Percentiles rank a stretch among this genome's conserved stretches.
Evolutionary conservation across 2,113 vertebrate species (phyloP).

Genomic region (Heteronetta atricapilla): DNA sequence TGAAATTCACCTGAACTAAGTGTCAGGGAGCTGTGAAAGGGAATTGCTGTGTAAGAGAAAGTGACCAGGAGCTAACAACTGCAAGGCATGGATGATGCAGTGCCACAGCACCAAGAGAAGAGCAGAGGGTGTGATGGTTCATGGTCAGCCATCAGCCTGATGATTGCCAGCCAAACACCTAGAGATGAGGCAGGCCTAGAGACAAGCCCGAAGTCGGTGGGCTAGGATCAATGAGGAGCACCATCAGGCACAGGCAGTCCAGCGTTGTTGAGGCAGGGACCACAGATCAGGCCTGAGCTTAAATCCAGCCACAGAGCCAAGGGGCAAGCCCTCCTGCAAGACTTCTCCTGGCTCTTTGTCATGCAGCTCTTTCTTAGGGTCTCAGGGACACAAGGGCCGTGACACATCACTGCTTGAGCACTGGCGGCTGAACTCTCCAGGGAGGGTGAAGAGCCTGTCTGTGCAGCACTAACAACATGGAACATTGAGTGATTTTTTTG

Average conservation of each 20-base stretch:
- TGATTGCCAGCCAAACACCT: not conserved
- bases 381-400: not conserved
- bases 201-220: not conserved
- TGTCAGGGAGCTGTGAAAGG: not conserved
- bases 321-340: not conserved
- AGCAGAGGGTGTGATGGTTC: not conserved
- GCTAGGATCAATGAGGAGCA: not conserved
- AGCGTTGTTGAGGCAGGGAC: not conserved
- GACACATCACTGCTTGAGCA: not conserved
- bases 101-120: not conserved
- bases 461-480: not conserved
- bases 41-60: not conserved
- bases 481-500: not conserved
- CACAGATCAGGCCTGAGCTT: not conserved
- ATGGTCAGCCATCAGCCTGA: not conserved
- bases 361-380: not conserved
- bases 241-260: not conserved
- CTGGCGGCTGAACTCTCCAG: not conserved
- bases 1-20: not conserved
- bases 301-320: not conserved
- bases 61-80: not conserved
- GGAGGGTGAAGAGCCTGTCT: not conserved
- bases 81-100: not conserved
- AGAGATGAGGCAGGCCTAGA: rapidly evolving
- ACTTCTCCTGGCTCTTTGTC: not conserved